phyloP scores from a whole-genome alignment of 64 coral and sea anemone genomes.

The Orbicella faveolata region DNA sequence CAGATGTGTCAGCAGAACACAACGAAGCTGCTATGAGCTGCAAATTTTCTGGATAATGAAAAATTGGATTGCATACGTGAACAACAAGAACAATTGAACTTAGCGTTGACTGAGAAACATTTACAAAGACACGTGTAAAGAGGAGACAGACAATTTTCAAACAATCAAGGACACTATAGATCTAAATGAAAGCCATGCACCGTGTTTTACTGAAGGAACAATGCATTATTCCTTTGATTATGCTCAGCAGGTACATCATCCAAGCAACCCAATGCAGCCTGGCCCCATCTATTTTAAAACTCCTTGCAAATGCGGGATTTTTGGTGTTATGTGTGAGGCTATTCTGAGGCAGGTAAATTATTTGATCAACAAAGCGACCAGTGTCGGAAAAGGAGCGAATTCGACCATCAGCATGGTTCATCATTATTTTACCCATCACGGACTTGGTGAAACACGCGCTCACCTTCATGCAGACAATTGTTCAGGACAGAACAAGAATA shows the following conservation, averaged over 20 bases:
- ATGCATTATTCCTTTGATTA: not conserved
- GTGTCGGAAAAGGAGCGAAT: conserved; percentile 13
- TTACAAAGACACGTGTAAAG: conserved; percentile 32
- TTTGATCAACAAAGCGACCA: not conserved
- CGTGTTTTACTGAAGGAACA: conserved; percentile 24
- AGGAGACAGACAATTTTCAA: not conserved
- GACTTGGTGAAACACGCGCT: conserved; percentile 31
- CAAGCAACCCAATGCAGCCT: not conserved
- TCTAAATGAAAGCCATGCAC: not conserved
- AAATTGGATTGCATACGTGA: conserved; percentile 35
- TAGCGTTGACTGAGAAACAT: conserved; percentile 37
- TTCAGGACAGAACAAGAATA: conserved; percentile 50
- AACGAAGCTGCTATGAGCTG: conserved; percentile 11
- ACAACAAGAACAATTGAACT: conserved; percentile 40
- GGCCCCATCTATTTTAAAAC: conserved; percentile 12
- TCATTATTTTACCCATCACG: conserved; percentile 39
- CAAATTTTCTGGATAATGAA: conserved; percentile 49
- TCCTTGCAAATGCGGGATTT: conserved; percentile 10
- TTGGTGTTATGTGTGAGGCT: conserved; percentile 1
- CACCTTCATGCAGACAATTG: conserved; percentile 49
- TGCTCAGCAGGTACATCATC: conserved; percentile 1
- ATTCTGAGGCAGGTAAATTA: conserved; percentile 8
- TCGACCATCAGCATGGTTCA: conserved; percentile 32
- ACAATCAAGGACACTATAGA: not conserved
- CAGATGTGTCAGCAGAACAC: conserved; percentile 62